Conservation (phyloP, 2,797 vertebrate species). For the Mycteria americana region DNA sequence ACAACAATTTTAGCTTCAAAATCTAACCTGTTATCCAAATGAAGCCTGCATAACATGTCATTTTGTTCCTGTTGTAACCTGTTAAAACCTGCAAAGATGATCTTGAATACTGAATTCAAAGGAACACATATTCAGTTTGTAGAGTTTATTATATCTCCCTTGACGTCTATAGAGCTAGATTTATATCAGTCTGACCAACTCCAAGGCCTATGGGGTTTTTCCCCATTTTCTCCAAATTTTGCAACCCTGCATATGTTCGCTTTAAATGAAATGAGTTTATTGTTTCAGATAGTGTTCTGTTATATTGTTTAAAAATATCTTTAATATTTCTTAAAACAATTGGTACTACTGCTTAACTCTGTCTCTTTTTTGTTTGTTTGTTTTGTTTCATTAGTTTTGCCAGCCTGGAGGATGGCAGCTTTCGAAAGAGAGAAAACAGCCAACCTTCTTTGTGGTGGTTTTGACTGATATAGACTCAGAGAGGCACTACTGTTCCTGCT, state of each 20-base stretch:
- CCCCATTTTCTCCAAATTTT: background rate
- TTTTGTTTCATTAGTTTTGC: conserved; percentile 84
- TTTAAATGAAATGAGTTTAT: background rate
- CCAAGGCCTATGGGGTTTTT: background rate
- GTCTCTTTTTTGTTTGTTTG: background rate
- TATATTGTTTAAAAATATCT: background rate
- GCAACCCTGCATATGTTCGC: background rate
- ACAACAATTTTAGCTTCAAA: background rate
- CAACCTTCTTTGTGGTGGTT: conserved; percentile 95
- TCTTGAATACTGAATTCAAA: background rate
- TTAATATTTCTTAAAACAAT: background rate
- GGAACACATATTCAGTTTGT: background rate
- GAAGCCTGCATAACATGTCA: background rate
- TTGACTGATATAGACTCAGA: conserved; percentile 98
- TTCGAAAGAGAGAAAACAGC: conserved; percentile 89
- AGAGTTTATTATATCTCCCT: background rate
- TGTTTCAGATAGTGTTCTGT: background rate
- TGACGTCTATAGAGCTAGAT: background rate
- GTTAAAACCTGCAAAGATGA: background rate
- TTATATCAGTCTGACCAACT: background rate
- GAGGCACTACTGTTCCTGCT: conserved; percentile 95
- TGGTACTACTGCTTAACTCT: background rate
- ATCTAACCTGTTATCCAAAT: background rate
- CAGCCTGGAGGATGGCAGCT: conserved; percentile 96
- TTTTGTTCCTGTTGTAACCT: background rate